These are phyloP conservation scores for Trachelus stipa DNA, from an alignment of 2,888 invertebrate species.

Conservation along the genomic window DNA sequence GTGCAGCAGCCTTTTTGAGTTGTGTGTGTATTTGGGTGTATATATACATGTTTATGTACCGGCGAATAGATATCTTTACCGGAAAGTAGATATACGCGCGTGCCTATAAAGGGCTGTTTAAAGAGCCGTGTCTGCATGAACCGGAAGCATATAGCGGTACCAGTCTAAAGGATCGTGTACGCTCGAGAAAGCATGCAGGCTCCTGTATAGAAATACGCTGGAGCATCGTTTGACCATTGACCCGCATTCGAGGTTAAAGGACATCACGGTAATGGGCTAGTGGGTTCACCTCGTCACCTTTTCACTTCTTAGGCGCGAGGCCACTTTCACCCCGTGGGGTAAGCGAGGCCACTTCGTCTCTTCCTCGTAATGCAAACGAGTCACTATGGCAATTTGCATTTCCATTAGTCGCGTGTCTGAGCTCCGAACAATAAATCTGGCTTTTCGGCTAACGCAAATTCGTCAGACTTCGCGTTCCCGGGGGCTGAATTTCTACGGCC, in stretches of 20 bases:
- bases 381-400: conserved; percentile 53
- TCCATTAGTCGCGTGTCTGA: conserved; percentile 47
- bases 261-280: not conserved
- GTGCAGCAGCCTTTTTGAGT: not conserved
- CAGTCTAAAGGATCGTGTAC: not conserved
- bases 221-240: conserved; percentile 3
- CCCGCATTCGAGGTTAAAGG: conserved; percentile 9
- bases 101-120: not conserved
- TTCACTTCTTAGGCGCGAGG: not conserved
- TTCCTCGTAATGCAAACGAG: conserved; percentile 50
- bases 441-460: not conserved
- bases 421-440: conserved; percentile 40
- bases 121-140: not conserved
- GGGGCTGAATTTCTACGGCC: conserved; percentile 19
- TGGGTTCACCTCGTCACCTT: not conserved
- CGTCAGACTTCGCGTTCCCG: conserved; percentile 13
- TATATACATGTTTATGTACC: not conserved
- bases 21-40: not conserved
- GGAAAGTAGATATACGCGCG: not conserved
- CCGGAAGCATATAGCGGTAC: not conserved
- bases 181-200: not conserved
- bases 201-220: not conserved
- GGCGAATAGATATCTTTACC: not conserved
- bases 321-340: not conserved
- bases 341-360: conserved; percentile 21